Conservation (phyloP, 2,888 invertebrate genomes). For the Lasius fuliginosus region DNA sequence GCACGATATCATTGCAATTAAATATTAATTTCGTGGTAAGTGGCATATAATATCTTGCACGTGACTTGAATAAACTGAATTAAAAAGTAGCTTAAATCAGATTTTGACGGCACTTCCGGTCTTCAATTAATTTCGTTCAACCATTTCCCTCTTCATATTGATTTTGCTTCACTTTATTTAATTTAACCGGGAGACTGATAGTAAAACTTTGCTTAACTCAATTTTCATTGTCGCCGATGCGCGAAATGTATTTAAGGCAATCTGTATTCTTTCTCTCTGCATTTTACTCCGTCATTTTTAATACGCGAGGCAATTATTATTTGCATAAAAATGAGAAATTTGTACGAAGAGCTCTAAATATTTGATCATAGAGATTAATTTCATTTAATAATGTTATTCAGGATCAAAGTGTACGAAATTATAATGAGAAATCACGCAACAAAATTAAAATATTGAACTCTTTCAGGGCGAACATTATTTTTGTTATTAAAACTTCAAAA, state of each 20-base stretch:
- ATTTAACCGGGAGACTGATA: conserved; percentile 38
- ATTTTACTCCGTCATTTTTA: conserved; percentile 25
- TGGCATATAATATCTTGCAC: conserved; percentile 9
- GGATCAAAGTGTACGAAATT: conserved; percentile 43
- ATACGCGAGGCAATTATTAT: conserved; percentile 10
- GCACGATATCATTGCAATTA: neutral
- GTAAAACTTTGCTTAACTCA: conserved; percentile 52
- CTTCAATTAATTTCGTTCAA: conserved; percentile 43
- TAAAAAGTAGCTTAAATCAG: conserved; percentile 38
- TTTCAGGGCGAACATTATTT: neutral
- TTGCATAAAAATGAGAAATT: conserved; percentile 49
- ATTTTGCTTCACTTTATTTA: conserved; percentile 45
- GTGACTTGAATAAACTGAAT: conserved; percentile 37
- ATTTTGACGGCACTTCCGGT: neutral
- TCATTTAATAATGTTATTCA: conserved; percentile 18
- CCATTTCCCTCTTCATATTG: conserved; percentile 11
- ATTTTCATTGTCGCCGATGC: conserved; percentile 48
- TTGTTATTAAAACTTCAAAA: conserved; percentile 1
- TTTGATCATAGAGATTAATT: conserved; percentile 31
- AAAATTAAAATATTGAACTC: neutral
- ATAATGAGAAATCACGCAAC: neutral
- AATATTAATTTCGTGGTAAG: conserved; percentile 10
- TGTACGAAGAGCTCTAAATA: conserved; percentile 12
- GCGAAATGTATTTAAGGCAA: conserved; percentile 41
- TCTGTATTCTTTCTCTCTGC: conserved; percentile 18